phyloP scores from a whole-genome alignment of 1,140 invertebrate species.

The Zaprionus camerounensis region DNA sequence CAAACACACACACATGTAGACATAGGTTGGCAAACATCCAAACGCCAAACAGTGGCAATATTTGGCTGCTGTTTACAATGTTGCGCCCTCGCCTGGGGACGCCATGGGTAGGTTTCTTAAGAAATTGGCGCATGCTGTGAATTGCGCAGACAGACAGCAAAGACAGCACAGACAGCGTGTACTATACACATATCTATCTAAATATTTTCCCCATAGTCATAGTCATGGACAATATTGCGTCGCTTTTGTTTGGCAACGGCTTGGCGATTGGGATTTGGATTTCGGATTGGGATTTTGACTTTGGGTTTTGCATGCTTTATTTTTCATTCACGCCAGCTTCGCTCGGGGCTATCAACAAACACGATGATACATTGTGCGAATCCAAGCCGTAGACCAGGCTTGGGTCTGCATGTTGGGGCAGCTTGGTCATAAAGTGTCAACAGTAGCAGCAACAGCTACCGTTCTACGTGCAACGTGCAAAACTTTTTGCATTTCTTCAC shows the following conservation, averaged over 20 bases:
- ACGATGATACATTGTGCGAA: slow-evolving; percentile 52
- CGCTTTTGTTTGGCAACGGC: slow-evolving; percentile 66
- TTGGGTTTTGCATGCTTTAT: slow-evolving; percentile 61
- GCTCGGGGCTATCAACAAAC: slow-evolving; percentile 50
- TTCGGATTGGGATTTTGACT: slow-evolving; percentile 17
- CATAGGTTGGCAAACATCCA: slow-evolving; percentile 11
- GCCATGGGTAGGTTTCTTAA: slow-evolving; percentile 67
- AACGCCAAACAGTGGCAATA: slow-evolving; percentile 74
- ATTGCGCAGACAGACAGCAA: slow-evolving; percentile 52
- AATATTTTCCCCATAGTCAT: slow-evolving; percentile 64
- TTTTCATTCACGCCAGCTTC: slow-evolving; percentile 61
- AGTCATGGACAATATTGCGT: slow-evolving; percentile 66
- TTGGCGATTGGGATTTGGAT: slow-evolving; percentile 32
- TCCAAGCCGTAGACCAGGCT: neutral
- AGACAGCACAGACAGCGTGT: neutral
- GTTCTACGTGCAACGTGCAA: slow-evolving; percentile 61
- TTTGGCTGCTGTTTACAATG: slow-evolving; percentile 61
- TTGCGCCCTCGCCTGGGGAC: slow-evolving; percentile 58
- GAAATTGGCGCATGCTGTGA: slow-evolving; percentile 80
- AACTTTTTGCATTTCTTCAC: slow-evolving; percentile 72
- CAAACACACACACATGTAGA: slow-evolving; percentile 41
- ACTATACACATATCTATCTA: slow-evolving; percentile 59
- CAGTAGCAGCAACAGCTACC: slow-evolving; percentile 66
- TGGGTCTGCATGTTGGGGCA: slow-evolving; percentile 35
- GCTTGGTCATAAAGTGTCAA: slow-evolving; percentile 69